These are phyloP conservation scores for Chaetodon trifascialis DNA, from an alignment of 2,113 vertebrate species.

Conservation along the genomic window DNA sequence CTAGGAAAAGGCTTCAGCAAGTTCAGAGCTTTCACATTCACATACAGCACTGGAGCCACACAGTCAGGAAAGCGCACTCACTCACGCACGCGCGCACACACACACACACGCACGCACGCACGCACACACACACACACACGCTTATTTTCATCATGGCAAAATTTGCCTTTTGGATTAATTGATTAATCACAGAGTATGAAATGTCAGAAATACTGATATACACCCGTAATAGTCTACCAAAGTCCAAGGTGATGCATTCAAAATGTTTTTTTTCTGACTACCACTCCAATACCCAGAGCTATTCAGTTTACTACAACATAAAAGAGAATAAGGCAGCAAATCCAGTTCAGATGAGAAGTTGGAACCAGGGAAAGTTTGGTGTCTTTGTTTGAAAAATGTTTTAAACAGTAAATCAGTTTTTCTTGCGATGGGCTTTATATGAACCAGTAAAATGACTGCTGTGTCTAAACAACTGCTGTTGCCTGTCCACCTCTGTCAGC, in stretches of 20 bases:
- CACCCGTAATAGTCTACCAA: too few species aligned
- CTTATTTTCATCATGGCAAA: too few species aligned
- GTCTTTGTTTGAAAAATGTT: not conserved
- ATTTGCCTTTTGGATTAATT: too few species aligned
- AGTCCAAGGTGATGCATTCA: not conserved
- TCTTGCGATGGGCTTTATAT: not conserved
- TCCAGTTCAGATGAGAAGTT: not conserved
- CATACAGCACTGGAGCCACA: conserved; percentile 13
- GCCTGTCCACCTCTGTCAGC: not conserved
- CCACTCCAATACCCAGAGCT: not conserved
- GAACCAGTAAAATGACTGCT: not conserved
- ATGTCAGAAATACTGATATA: not conserved
- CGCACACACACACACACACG: not conserved
- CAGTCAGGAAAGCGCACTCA: not conserved
- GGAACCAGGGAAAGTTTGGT: not conserved
- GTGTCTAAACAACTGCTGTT: not conserved
- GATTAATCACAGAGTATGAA: too few species aligned
- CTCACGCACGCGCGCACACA: too few species aligned
- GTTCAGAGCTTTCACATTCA: conserved; percentile 8
- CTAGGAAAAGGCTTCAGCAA: not conserved
- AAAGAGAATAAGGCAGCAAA: not conserved
- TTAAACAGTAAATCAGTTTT: not conserved
- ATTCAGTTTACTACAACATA: not conserved
- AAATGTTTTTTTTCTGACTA: too few species aligned
- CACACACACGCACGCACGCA: not conserved